phyloP scores from a whole-genome alignment of 2,797 vertebrate species.

The Sebastes taczanowskii region DNA sequence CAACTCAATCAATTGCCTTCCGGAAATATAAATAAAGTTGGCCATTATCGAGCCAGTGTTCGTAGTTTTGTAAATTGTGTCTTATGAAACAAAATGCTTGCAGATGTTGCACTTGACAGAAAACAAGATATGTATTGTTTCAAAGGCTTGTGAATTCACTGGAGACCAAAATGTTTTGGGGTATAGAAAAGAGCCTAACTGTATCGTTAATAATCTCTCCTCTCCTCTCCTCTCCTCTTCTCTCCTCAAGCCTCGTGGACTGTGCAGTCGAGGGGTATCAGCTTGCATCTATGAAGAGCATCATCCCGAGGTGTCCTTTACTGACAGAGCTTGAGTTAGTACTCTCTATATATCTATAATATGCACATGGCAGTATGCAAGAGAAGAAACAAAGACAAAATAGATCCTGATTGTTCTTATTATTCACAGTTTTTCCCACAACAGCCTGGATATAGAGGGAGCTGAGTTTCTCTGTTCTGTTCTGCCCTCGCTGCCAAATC shows the following conservation, averaged over 20 bases:
- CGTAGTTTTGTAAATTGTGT: neutral
- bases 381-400: neutral
- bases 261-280: constrained; percentile 62
- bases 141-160: no score
- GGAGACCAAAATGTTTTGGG: neutral
- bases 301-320: constrained; percentile 67
- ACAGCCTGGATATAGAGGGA: constrained; percentile 73
- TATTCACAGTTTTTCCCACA: constrained; percentile 81
- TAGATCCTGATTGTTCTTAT: neutral
- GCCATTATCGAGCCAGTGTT: neutral
- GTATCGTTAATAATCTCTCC: no score
- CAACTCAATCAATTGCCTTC: neutral
- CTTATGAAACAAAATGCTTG: neutral
- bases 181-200: neutral
- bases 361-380: neutral
- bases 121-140: neutral
- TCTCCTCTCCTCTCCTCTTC: neutral
- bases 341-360: neutral
- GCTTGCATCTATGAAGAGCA: constrained; percentile 29
- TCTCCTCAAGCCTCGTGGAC: constrained; percentile 71
- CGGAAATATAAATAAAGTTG: neutral
- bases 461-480: constrained; percentile 71
- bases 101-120: neutral
- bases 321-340: constrained; percentile 86
- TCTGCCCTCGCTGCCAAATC: constrained; percentile 74